Evolutionary conservation across 30 jellyfish, hydroid and myxozoan species (phyloP), one percentile per base, ranked within the genome.

Genomic region (Pelagia noctiluca): DNA sequence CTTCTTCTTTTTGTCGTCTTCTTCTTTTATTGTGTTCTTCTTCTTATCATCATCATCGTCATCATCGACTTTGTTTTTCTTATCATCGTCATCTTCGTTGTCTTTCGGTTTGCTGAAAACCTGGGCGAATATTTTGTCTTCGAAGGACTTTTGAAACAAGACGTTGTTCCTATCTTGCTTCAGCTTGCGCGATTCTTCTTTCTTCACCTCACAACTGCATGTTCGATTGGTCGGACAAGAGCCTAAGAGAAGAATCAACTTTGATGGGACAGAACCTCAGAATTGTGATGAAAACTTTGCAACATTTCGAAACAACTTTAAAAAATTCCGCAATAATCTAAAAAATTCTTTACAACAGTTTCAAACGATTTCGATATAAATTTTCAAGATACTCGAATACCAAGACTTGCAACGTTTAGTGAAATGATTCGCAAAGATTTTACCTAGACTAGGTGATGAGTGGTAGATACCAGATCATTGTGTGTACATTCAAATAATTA

Each of bases 141-240:
- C 96, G 73, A 93, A 93, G 47, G 90, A 95, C 31, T 37, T 82
- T 49, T 64, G 77, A 54, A 93, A 93, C 68, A 75, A 25, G 3
- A 48, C 80, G 29, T 70, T 80, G 25, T 93, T 84, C n/a, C 96
- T 70, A 53, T 87, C 96, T 12, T 66, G 74, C 65, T 60, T 47
- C 0, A 87, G 31, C 5, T 91, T 86, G 35, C 71, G 80, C 24
- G 97, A 87, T 63, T 76, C 93, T 38, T 75, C 84, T 26, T 78
- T 90, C 23, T 68, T 63, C 1, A 21, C 65, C 1, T 50, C 84
- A 50, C 97, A 88, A 11, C 42, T 71, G 25, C 82, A 57, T 2
- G 94, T 88, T 13, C 18, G 26, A 63, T 88, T 88, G 25, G 36
- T 28, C 2, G 66, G 88, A 38, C 94, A 84, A 30, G 63, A 71